These are phyloP conservation scores for Bursaphelenchus okinawaensis DNA, from an alignment of 2,888 invertebrate species.

Conservation along the genomic window DNA sequence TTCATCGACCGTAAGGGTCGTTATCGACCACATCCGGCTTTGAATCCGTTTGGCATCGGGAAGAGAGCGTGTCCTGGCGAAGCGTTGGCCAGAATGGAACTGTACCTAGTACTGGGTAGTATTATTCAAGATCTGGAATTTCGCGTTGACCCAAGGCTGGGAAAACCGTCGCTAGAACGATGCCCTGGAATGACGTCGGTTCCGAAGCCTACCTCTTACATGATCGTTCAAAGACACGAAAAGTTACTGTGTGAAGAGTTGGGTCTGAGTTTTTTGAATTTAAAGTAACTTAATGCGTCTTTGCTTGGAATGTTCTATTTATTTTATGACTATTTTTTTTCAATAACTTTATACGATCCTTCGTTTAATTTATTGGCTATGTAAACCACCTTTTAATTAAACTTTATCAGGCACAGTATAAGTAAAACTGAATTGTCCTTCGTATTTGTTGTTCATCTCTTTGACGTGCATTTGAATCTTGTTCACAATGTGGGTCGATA, in stretches of 20 bases:
- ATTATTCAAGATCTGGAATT: constrained; percentile 46
- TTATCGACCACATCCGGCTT: constrained; percentile 11
- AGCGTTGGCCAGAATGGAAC: constrained; percentile 39
- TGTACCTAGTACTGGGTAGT: constrained; percentile 40
- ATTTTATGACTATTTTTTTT: no score
- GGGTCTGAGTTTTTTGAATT: no score
- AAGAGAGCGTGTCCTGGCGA: constrained; percentile 39
- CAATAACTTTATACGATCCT: no score
- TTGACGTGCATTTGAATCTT: no score
- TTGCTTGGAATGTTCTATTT: no score
- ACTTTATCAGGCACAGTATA: no score
- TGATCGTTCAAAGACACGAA: background rate
- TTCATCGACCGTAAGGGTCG: constrained; percentile 23
- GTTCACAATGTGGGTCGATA: no score
- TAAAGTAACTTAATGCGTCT: no score
- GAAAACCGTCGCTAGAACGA: constrained; percentile 21
- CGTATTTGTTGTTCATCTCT: no score
- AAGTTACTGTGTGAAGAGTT: background rate
- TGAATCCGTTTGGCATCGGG: constrained; percentile 33
- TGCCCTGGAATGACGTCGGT: constrained; percentile 26
- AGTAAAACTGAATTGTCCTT: no score
- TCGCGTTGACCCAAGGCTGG: constrained; percentile 12
- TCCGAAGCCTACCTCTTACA: constrained; percentile 14
- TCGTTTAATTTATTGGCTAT: no score
- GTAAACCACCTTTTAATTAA: no score